Conservation (phyloP, 2,113 vertebrate genomes). For the Anhinga anhinga region DNA sequence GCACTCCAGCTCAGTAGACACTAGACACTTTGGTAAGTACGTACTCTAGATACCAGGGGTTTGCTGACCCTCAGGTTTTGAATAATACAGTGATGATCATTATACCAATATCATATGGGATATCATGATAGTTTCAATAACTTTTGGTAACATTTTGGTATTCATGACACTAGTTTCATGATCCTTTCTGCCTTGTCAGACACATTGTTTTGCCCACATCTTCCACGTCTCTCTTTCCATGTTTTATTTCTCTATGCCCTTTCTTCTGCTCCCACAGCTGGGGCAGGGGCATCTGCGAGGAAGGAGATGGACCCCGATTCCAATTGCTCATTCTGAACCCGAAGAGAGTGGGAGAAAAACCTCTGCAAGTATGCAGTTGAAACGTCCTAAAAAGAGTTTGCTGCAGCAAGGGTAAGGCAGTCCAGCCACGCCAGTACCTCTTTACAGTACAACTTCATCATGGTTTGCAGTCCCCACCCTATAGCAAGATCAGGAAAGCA, state of each 20-base stretch:
- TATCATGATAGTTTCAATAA: not conserved
- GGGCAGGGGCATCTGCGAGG: not conserved
- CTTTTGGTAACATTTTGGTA: not conserved
- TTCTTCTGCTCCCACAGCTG: not conserved
- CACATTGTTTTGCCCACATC: not conserved
- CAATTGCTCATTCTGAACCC: not conserved
- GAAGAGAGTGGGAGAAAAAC: not conserved
- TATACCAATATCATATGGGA: not conserved
- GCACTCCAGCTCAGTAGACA: not conserved
- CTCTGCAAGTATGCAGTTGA: not conserved
- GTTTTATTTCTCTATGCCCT: not conserved
- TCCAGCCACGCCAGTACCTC: not conserved
- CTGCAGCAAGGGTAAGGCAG: not conserved
- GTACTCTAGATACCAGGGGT: not conserved
- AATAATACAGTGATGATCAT: not conserved
- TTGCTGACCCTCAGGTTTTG: not conserved
- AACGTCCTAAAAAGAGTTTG: not conserved
- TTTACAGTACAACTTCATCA: not conserved
- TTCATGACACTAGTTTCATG: not conserved
- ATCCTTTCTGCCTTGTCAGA: not conserved
- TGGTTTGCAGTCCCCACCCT: not conserved
- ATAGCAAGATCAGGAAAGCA: not conserved
- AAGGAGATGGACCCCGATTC: not conserved
- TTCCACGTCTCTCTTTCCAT: not conserved
- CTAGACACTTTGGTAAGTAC: not conserved